These are phyloP conservation scores for Xestoiulus laeticollis DNA, from an alignment of 2,888 invertebrate species.

Conservation along the genomic window DNA sequence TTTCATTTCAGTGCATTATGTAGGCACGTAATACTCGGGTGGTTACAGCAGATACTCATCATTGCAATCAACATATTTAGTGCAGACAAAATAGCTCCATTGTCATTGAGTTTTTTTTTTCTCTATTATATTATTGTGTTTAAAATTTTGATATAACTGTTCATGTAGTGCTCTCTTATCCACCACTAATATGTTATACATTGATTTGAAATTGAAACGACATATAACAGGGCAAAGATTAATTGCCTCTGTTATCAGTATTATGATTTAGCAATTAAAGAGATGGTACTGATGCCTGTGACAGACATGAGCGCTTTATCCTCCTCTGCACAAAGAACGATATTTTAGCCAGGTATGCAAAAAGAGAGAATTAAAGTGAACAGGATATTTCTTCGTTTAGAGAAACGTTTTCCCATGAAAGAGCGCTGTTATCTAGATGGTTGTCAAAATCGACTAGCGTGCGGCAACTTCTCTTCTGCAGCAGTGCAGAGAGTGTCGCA, in stretches of 20 bases:
- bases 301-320: neutral
- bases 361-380: neutral
- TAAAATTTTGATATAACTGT: neutral
- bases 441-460: slow-evolving; percentile 96
- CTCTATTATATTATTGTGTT: too few relatives aligned
- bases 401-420: slow-evolving; percentile 85
- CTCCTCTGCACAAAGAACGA: neutral
- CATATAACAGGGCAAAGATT: neutral
- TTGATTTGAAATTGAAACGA: neutral
- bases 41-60: neutral
- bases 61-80: neutral
- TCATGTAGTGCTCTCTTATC: neutral
- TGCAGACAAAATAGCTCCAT: neutral
- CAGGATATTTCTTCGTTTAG: slow-evolving; percentile 51
- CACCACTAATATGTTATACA: neutral
- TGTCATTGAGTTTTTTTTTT: neutral
- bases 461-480: slow-evolving; percentile 77
- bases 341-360: neutral
- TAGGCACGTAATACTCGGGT: neutral
- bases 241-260: neutral
- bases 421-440: slow-evolving; percentile 87
- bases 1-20: neutral
- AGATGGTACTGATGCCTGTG: neutral
- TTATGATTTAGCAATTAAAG: neutral
- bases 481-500: slow-evolving; percentile 73